Evolutionary conservation across 1,140 invertebrate genomes (phyloP), one percentile per base, ranked within the genome.

Genomic region (Nephotettix cincticeps): DNA sequence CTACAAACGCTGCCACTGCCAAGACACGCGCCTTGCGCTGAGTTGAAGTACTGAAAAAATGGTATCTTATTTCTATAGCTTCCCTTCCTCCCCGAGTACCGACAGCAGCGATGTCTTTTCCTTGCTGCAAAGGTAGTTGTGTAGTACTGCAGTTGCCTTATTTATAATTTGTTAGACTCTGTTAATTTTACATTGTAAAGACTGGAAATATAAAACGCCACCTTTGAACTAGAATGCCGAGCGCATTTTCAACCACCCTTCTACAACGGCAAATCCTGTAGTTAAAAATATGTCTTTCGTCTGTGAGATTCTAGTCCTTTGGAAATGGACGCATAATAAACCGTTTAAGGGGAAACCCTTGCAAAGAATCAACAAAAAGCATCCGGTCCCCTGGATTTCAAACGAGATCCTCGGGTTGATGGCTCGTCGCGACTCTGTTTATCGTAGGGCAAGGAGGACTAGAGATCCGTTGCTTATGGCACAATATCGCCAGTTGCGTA

Each of bases 201-300:
- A 27, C 11, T 27, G 58, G 27, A 63, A 63, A 63, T 25, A 63
- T 19, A 28, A 63, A 63, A n/a, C n/a, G n/a, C n/a, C n/a, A 36
- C 63, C 63, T 65, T 65, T 65, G 63, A 9, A 19, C 63, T 36
- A 65, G 63, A 65, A 81, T 80, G 2, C 80, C 79, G 76, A 82
- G 82, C 9, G 76, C 76, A 75, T 82, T 82, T 72, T 83, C 81
- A 14, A 81, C 74, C 6, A 78, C 76, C 32, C 77, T 66, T 67
- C 77, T 58, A 21, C 74, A 75, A 64, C 77, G 14, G 27, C 19
- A 45, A 30, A 71, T 32, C 54, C 74, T 64, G 71, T 79, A 82
- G 71, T 65, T 65, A 36, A 65, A 65, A 65, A 65, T 65, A 82
- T 79, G 70, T 78, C 81, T 28, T 78, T 73, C 61, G 71, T 72